phyloP scores from a whole-genome alignment of 2,113 vertebrate species.

The Salvelinus sp. region DNA sequence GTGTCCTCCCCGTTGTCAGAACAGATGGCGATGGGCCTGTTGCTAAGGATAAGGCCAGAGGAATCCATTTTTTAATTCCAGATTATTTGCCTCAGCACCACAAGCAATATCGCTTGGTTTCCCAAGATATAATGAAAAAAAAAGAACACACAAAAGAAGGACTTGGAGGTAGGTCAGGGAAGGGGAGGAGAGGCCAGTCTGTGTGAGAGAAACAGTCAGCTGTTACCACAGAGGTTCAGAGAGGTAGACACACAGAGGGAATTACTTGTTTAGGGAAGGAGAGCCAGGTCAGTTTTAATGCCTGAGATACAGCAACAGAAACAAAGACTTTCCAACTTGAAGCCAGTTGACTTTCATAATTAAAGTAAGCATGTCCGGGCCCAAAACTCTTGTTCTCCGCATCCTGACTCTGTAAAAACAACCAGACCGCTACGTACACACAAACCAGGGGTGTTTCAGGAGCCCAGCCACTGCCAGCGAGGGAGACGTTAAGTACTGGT shows the following conservation, averaged over 20 bases:
- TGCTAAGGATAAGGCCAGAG: constrained; percentile 92
- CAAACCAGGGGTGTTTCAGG: constrained; percentile 67
- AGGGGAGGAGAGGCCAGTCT: constrained; percentile 7
- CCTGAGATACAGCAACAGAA: constrained; percentile 74
- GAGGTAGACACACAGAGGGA: not conserved
- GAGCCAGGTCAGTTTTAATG: constrained; percentile 70
- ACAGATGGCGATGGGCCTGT: constrained; percentile 92
- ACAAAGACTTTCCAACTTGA: constrained; percentile 76
- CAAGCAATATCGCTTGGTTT: constrained; percentile 85
- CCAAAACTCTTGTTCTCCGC: constrained; percentile 74
- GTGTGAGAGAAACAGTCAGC: constrained; percentile 10
- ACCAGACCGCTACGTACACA: constrained; percentile 73
- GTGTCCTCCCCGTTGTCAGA: constrained; percentile 81
- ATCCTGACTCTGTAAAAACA: constrained; percentile 80
- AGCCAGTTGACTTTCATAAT: constrained; percentile 86
- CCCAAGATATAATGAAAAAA: constrained; percentile 79
- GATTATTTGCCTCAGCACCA: constrained; percentile 91
- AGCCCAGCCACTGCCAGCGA: constrained; percentile 57
- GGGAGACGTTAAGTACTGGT: constrained; percentile 69
- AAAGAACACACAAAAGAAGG: constrained; percentile 47
- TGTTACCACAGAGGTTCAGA: constrained; percentile 8
- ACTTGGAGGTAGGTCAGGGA: constrained; percentile 8
- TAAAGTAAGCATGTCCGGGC: constrained; percentile 83
- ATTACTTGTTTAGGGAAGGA: constrained; percentile 41
- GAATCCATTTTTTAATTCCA: constrained; percentile 95